phyloP scores from a whole-genome alignment of 1,140 invertebrate species.

The Nixonia krombeini region DNA sequence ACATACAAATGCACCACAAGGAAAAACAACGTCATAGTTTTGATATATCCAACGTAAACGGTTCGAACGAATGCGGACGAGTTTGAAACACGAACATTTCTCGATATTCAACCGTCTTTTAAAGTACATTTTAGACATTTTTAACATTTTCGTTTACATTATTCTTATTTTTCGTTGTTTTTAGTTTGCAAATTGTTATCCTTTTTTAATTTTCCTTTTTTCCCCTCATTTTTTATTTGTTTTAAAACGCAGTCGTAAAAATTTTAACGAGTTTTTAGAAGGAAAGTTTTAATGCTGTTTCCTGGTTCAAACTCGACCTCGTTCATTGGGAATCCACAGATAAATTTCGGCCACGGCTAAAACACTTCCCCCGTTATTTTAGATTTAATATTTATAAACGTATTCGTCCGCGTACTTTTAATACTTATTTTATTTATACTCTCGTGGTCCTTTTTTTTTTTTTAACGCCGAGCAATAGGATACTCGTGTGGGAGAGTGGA shows the following conservation, averaged over 20 bases:
- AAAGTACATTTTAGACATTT: neutral
- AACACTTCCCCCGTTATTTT: neutral
- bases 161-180: neutral
- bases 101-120: neutral
- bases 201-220: neutral
- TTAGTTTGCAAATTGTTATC: no score
- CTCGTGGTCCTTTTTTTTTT: no score
- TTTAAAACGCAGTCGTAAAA: no score
- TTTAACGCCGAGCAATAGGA: no score
- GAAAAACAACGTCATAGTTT: slow-evolving; percentile 3
- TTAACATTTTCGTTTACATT: neutral
- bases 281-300: no score
- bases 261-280: no score
- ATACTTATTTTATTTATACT: neutral
- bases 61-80: neutral
- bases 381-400: no score
- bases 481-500: no score
- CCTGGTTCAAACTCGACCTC: no score
- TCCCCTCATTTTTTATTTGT: neutral
- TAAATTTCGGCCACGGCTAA: no score
- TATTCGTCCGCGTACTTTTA: neutral
- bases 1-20: slow-evolving; percentile 4
- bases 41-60: neutral
- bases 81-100: slow-evolving; percentile 4
- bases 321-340: no score